Evolutionary conservation across 2,797 vertebrate species (phyloP), one percentile per base, ranked within the genome.

Genomic region (Notolepis coatsorum): DNA sequence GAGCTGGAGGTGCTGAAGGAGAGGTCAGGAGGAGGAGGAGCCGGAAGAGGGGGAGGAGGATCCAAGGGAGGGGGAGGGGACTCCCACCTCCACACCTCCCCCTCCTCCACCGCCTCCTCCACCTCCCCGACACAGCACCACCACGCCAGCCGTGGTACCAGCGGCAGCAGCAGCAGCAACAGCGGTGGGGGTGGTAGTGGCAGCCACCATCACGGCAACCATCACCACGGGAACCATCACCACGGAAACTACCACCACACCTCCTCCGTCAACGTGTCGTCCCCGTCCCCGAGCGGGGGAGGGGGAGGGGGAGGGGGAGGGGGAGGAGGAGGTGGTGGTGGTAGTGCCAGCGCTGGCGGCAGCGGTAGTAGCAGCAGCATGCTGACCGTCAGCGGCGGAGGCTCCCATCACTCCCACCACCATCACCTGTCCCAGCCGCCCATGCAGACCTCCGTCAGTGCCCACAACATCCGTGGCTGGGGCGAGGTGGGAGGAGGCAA

Each of bases 1-100:
- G 96, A 98, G 79, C 93, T 98, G 90, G 95, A 96, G 31, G 94
- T 97, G 84, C 92, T 98, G 64, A 97, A 96, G 81, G 95, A 93
- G 62, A 43, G 93, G 89, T 54, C 88, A 68, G 52, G 76, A 60
- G 75, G 5, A n/a, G 37, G 10, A 60, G 42, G 67, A n/a, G n/a
- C 68, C 25, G 84, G 84, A 71, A 75, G 84, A 57, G 75, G 70
- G 66, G 75, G 83, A 30, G 77, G 83, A 54, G 38, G 61, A 5
- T 41, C 77, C 37, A 93, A 92, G 55, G 87, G 89, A 47, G 0
- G 87, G 47, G 0, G 87, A 79, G 21, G 76, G 2, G 88, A 76
- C 20, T 25, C 63, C 2, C 24, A 57, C 39, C 50, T 64, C 8
- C 47, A 80, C 28, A 52, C 73, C 43, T 84, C 91, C 68, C 61